Conservation (phyloP, 2,113 vertebrate species). For the Strix aluco region DNA sequence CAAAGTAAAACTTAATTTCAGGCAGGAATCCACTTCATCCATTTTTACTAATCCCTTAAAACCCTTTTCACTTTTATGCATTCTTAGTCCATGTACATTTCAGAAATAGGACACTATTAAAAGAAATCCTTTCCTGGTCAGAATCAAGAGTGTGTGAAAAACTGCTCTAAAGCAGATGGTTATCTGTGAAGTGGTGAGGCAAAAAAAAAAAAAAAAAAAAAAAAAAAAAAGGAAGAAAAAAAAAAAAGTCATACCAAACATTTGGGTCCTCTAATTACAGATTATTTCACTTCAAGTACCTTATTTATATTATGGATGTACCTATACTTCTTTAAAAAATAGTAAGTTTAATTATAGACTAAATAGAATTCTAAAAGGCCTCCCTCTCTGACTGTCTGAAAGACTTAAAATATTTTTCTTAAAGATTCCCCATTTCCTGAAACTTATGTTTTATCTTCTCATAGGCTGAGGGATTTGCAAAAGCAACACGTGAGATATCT, state of each 20-base stretch:
- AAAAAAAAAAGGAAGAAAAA: too few species aligned
- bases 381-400: not conserved
- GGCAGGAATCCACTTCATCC: not conserved
- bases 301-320: not conserved
- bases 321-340: not conserved
- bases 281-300: not conserved
- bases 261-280: not conserved
- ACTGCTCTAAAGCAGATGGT: conserved; percentile 19
- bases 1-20: not conserved
- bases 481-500: not conserved
- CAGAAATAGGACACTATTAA: conserved; percentile 25
- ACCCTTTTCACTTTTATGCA: not conserved
- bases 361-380: not conserved
- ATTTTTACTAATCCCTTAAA: conserved; percentile 7
- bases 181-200: not conserved
- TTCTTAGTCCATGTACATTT: not conserved
- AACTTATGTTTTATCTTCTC: not conserved
- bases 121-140: conserved; percentile 18
- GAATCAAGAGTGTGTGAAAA: conserved; percentile 18
- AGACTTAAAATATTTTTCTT: not conserved
- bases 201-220: not conserved
- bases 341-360: not conserved
- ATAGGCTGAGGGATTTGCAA: not conserved
- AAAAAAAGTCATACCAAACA: not conserved
- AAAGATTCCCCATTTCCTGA: not conserved